These are phyloP conservation scores for Strigamia crassipes DNA, from an alignment of 2,888 invertebrate genomes.

Conservation along the genomic window DNA sequence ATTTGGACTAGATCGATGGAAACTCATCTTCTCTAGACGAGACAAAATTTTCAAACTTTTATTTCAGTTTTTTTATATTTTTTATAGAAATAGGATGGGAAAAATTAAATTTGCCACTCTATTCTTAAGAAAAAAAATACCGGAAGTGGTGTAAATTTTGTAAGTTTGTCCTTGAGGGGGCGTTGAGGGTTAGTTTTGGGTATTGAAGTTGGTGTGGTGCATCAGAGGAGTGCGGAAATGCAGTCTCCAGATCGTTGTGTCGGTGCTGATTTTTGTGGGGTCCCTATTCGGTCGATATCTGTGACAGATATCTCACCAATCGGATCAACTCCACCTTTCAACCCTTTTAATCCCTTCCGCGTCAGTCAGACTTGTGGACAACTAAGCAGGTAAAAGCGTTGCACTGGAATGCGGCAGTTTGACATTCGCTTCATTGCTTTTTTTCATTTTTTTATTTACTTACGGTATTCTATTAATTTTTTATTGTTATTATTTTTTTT, in stretches of 20 bases:
- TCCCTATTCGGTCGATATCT: slow-evolving; percentile 31
- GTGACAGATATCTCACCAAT: slow-evolving; percentile 36
- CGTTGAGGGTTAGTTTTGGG: slow-evolving; percentile 8
- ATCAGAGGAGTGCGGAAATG: slow-evolving; percentile 33
- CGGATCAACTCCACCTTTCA: slow-evolving; percentile 23
- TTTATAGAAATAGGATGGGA: not conserved
- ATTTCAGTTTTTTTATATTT: not conserved
- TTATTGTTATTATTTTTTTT: not conserved
- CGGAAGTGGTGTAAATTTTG: not conserved
- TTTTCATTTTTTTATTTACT: not conserved
- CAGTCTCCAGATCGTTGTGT: slow-evolving; percentile 11
- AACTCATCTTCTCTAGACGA: no score
- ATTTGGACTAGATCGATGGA: no score
- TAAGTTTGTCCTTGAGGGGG: slow-evolving; percentile 19
- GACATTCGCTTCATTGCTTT: not conserved
- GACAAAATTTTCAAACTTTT: no score
- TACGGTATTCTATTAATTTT: not conserved
- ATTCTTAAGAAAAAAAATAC: not conserved
- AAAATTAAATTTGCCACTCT: not conserved
- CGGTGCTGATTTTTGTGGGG: slow-evolving; percentile 13
- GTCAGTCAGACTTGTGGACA: slow-evolving; percentile 34
- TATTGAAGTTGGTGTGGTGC: slow-evolving; percentile 12
- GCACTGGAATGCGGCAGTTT: slow-evolving; percentile 6
- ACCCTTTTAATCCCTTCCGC: slow-evolving; percentile 27
- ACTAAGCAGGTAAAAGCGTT: not conserved